A percentile compares a stretch with the other conserved stretches of the same genome.
phyloP scores from a whole-genome alignment of 64 coral and sea anemone genomes.

The Montipora foliosa region DNA sequence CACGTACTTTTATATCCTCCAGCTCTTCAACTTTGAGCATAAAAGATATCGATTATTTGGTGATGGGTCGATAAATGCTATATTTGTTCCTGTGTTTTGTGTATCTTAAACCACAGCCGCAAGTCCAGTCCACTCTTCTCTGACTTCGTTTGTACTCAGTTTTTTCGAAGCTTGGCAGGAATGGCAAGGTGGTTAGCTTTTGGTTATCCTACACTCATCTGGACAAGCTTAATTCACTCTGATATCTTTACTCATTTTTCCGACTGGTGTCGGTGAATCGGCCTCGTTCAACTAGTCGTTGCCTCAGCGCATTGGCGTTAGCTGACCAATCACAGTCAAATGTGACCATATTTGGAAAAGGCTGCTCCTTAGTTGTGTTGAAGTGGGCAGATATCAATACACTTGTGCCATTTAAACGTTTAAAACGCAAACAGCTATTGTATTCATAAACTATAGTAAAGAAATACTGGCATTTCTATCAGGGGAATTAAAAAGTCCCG shows the following conservation, averaged over 20 bases:
- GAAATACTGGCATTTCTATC: background rate
- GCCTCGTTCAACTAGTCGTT: background rate
- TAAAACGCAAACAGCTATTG: background rate
- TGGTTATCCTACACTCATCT: background rate
- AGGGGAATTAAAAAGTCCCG: background rate
- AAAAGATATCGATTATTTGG: no score
- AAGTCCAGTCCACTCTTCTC: no score
- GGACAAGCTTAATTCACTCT: background rate
- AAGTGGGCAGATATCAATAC: background rate
- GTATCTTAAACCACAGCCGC: no score
- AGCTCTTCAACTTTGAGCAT: no score
- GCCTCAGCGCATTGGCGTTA: background rate
- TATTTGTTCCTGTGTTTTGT: no score
- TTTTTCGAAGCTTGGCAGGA: background rate
- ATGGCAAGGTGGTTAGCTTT: background rate
- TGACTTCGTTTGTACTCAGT: no score
- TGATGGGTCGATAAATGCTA: no score
- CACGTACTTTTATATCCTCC: no score
- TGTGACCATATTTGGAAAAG: constrained; percentile 53
- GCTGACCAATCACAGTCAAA: constrained; percentile 61
- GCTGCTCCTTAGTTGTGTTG: background rate
- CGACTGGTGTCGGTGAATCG: background rate
- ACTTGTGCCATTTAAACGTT: background rate
- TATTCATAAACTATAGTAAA: background rate
- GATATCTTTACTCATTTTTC: background rate